A percentile compares a stretch with the other conserved stretches of the same genome.
phyloP scores from a whole-genome alignment of 2,113 vertebrate genomes.

The Lutjanus erythropterus region DNA sequence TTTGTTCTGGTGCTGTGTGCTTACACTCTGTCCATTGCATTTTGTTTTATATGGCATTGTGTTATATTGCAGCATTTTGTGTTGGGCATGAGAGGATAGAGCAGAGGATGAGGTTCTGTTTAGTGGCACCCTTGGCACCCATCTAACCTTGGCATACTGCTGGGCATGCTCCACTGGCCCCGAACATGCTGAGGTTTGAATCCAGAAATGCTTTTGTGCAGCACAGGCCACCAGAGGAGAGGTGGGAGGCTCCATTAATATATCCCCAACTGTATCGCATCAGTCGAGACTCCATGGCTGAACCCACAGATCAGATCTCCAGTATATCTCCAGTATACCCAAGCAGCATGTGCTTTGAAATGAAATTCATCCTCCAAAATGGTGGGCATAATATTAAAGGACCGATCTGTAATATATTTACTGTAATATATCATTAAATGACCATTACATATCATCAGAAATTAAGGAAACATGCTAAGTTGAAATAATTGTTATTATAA shows the following conservation, averaged over 20 bases:
- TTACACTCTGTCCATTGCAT: conserved; percentile 21
- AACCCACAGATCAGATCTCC: conserved; percentile 55
- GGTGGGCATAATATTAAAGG: conserved; percentile 23
- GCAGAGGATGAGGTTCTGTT: conserved; percentile 77
- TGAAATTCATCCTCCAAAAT: conserved; percentile 25
- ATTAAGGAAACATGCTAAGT: too few species aligned
- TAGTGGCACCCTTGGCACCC: conserved; percentile 84
- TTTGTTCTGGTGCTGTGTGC: conserved; percentile 32
- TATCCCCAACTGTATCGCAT: conserved; percentile 66
- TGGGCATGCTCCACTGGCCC: conserved; percentile 79
- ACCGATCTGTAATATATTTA: too few species aligned
- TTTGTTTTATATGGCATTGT: conserved; percentile 55
- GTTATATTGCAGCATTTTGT: conserved; percentile 65
- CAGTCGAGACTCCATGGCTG: conserved; percentile 46
- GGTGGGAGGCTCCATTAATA: conserved; percentile 69
- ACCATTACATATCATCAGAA: too few species aligned
- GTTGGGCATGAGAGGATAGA: conserved; percentile 61
- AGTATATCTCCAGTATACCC: conserved; percentile 19
- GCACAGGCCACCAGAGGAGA: conserved; percentile 76
- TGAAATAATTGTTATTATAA: too few species aligned
- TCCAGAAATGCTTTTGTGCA: conserved; percentile 82
- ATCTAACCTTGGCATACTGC: conserved; percentile 84
- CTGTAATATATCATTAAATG: too few species aligned
- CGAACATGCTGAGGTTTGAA: conserved; percentile 85
- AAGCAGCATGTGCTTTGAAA: conserved; percentile 33